Evolutionary conservation across 1,140 invertebrate genomes (phyloP), one percentile per base, ranked within the genome.

Genomic region (Palaemon carinicauda): DNA sequence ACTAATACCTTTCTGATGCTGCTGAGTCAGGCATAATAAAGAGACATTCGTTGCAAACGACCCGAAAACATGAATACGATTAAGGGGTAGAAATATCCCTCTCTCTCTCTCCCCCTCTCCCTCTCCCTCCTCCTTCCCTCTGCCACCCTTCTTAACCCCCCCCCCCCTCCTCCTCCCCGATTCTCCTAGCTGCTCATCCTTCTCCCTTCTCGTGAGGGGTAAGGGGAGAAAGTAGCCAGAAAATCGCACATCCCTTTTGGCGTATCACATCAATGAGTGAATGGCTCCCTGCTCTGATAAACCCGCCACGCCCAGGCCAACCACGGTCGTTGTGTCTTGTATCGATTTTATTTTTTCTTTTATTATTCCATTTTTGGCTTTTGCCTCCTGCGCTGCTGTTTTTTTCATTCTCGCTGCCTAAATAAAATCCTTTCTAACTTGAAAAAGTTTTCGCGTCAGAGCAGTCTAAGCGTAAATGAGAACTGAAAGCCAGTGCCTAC

Each of bases 231-330:
- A 71, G 60, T 27, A 82, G 31, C 19, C 60, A 24, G 65, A 52
- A 71, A 82, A 71, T 71, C 60, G 80, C 78, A 56, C 78, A 80
- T 56, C 21, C 53, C 78, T 33, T 60, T 80, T n/a, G 17, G 10
- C 41, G 60, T 51, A 60, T 80, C 78, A 54, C 78, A n/a, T 56
- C 78, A 80, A n/a, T 56, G 78, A 54, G 29, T 33, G 53, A 31
- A 54, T 60, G 24, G 24, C n/a, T 60, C 27, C 52, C 31, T n/a
- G 19, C 21, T 56, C 27, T 78, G 15, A n/a, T 78, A 51, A n/a
- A 17, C 31, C 21, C 75, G 21, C 75, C 65, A 69, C 19, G 19
- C 24, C 65, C 65, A 69, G 24, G 65, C 14, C 31, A 69, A n/a
- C 14, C 65, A 24, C 31, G 31, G 21, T 15, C 65, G 24, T 24